Evolutionary conservation across 2,888 invertebrate genomes (phyloP).

Genomic region (Drosophila macrospina): DNA sequence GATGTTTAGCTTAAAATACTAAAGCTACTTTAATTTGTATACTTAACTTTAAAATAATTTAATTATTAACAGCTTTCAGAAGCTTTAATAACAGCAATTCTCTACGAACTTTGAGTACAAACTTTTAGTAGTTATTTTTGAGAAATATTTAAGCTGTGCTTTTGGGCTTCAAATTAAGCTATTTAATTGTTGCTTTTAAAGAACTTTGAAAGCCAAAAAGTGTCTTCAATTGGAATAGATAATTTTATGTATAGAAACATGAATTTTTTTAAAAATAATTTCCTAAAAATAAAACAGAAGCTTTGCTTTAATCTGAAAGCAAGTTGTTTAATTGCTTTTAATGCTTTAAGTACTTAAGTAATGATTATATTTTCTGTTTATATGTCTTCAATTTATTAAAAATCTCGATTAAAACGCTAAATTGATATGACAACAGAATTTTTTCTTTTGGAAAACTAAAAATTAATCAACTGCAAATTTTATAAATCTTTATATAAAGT

Average conservation of each 20-base stretch:
- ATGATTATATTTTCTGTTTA: neutral
- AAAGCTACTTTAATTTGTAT: too few relatives aligned
- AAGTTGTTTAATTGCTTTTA: slow-evolving; percentile 1
- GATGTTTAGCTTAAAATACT: too few relatives aligned
- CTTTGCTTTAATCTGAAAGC: neutral
- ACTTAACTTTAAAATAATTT: too few relatives aligned
- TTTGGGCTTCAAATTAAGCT: neutral
- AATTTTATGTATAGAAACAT: too few relatives aligned
- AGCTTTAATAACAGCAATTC: neutral
- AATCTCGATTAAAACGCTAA: too few relatives aligned
- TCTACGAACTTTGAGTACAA: neutral
- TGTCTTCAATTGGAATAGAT: too few relatives aligned
- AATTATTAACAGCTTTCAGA: neutral
- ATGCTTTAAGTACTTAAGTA: neutral
- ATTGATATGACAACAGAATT: too few relatives aligned
- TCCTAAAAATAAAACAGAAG: too few relatives aligned
- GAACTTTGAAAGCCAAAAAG: neutral
- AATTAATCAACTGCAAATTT: too few relatives aligned
- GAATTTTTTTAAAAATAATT: too few relatives aligned
- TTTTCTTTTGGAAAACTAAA: too few relatives aligned
- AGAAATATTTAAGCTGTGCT: neutral
- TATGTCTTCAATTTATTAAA: neutral
- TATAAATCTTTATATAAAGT: too few relatives aligned
- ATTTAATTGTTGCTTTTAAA: neutral
- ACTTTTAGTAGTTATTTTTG: neutral